phyloP scores from a whole-genome alignment of 2,797 vertebrate species.

The Sparidentex hasta region DNA sequence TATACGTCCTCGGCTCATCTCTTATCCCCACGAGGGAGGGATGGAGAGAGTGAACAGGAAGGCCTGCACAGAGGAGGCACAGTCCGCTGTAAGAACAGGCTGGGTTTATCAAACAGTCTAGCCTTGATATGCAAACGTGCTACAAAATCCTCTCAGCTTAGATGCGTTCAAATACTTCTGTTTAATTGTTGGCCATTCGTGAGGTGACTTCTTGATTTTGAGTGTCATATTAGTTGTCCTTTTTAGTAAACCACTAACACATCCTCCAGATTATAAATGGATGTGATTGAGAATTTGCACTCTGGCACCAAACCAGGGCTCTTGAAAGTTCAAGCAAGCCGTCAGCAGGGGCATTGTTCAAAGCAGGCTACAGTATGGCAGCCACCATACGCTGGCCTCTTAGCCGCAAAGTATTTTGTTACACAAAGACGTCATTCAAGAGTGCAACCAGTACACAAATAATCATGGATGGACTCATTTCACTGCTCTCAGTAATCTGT shows the following conservation, averaged over 20 bases:
- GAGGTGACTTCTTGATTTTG: constrained; percentile 25
- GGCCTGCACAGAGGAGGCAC: constrained; percentile 30
- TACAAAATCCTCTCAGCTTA: constrained; percentile 16
- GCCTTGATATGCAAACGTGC: constrained; percentile 44
- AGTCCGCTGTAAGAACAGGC: constrained; percentile 28
- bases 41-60: constrained; percentile 23
- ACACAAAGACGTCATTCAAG: constrained; percentile 63
- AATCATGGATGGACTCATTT: constrained; percentile 32
- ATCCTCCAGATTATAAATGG: constrained; percentile 35
- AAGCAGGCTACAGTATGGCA: constrained; percentile 57
- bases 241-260: constrained; percentile 25
- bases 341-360: constrained; percentile 63
- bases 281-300: constrained; percentile 54
- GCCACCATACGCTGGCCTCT: constrained; percentile 58
- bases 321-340: constrained; percentile 37
- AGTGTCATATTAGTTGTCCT: constrained; percentile 28
- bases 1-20: constrained; percentile 29
- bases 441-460: constrained; percentile 36
- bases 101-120: constrained; percentile 39
- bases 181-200: constrained; percentile 21
- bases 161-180: constrained; percentile 23
- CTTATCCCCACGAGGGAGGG: constrained; percentile 34
- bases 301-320: constrained; percentile 58
- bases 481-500: constrained; percentile 38
- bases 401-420: constrained; percentile 60